phyloP scores from a whole-genome alignment of 2,888 invertebrate genomes.

The Drosophila affinis region DNA sequence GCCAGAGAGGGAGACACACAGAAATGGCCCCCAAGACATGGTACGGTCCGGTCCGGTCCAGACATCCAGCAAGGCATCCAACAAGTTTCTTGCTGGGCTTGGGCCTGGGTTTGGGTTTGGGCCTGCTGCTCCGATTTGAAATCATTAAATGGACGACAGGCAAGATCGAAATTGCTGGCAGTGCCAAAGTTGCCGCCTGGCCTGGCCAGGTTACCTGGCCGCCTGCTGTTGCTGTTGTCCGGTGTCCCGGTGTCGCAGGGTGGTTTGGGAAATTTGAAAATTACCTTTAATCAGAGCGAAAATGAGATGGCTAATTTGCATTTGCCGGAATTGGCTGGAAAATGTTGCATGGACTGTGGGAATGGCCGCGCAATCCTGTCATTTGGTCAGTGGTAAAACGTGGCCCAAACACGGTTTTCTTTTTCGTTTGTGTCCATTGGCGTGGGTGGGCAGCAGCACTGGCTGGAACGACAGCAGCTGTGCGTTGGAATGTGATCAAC shows the following conservation, averaged over 20 bases:
- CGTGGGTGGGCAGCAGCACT: conserved; percentile 35
- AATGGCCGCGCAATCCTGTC: conserved; percentile 35
- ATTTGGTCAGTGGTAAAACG: conserved; percentile 43
- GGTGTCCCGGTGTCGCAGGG: conserved; percentile 61
- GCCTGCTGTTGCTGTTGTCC: conserved; percentile 29
- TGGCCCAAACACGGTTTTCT: neutral
- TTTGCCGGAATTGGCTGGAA: conserved; percentile 42
- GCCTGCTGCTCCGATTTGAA: conserved; percentile 49
- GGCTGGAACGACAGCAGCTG: conserved; percentile 36
- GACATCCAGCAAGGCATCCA: conserved; percentile 1
- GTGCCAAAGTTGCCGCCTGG: conserved; percentile 39
- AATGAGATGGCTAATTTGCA: conserved; percentile 71
- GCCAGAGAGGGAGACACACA: conserved; percentile 3
- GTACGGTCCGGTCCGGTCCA: neutral
- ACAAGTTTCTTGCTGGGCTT: conserved; percentile 29
- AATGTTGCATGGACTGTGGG: conserved; percentile 48
- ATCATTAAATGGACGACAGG: conserved; percentile 69
- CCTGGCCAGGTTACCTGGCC: no score
- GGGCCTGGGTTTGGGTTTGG: conserved; percentile 18
- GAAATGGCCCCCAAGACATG: conserved; percentile 1
- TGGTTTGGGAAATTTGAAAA: conserved; percentile 67
- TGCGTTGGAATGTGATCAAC: conserved; percentile 31
- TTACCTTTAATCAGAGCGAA: conserved; percentile 77
- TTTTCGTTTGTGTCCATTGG: conserved; percentile 14
- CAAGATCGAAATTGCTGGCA: conserved; percentile 56